A percentile compares a stretch with the other conserved stretches of the same genome.
Conservation (phyloP, 2,797 vertebrate species). For the Thaleichthys pacificus region DNA sequence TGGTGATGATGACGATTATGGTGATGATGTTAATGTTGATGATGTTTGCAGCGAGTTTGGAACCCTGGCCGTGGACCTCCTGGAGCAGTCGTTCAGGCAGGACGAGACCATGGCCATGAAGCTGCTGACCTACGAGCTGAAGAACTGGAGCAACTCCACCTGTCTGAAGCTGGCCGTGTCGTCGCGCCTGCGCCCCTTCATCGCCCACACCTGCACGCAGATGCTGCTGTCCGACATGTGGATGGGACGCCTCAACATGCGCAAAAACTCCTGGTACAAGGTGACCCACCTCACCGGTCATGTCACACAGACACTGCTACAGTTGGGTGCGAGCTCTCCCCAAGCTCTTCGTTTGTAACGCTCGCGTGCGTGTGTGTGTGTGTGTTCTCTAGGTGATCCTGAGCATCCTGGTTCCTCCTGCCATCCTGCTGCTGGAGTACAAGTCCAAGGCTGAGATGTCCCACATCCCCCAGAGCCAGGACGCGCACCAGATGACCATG, state of each 20-base stretch:
- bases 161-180: slow-evolving; percentile 97
- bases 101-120: slow-evolving; percentile 99
- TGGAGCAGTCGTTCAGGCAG: slow-evolving; percentile 96
- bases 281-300: slow-evolving; percentile 64
- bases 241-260: slow-evolving; percentile 99
- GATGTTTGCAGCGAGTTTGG: slow-evolving; percentile 87
- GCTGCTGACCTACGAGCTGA: slow-evolving; percentile 94
- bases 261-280: slow-evolving; percentile 99
- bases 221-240: slow-evolving; percentile 98
- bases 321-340: too few relatives aligned
- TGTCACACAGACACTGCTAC: neutral
- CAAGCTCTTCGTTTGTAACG: neutral
- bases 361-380: slow-evolving; percentile 6
- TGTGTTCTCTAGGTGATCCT: slow-evolving; percentile 87
- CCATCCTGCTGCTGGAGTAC: slow-evolving; percentile 95
- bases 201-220: slow-evolving; percentile 97
- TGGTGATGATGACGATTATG: neutral
- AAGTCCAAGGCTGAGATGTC: slow-evolving; percentile 99
- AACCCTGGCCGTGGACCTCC: slow-evolving; percentile 90
- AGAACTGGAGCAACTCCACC: slow-evolving; percentile 99
- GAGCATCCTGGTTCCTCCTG: slow-evolving; percentile 94
- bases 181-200: slow-evolving; percentile 91
- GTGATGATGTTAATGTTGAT: neutral
- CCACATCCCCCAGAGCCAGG: slow-evolving; percentile 97
- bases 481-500: slow-evolving; percentile 98